Conservation (phyloP, 2,797 vertebrate genomes). For the Enteromius mattozi region DNA sequence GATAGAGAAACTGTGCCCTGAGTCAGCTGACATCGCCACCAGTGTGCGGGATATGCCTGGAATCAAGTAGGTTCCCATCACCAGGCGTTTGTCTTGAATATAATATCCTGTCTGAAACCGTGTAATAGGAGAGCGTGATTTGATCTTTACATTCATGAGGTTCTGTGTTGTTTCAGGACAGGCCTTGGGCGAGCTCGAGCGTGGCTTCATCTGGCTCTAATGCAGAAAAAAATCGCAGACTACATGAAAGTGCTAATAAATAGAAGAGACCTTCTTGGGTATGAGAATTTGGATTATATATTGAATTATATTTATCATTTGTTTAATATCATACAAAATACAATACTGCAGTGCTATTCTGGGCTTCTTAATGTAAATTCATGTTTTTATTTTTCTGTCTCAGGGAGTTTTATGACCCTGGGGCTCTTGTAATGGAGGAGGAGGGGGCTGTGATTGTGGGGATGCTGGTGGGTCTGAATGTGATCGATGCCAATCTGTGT, state of each 20-base stretch:
- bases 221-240: slow-evolving; percentile 98
- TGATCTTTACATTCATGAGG: not conserved
- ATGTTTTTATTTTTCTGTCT: not conserved
- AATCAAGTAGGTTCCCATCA: slow-evolving; percentile 84
- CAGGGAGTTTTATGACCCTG: slow-evolving; percentile 96
- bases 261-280: slow-evolving; percentile 91
- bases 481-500: slow-evolving; percentile 98
- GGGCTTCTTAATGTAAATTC: not conserved
- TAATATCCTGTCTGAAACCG: slow-evolving; percentile 6
- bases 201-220: slow-evolving; percentile 96
- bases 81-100: not conserved
- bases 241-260: slow-evolving; percentile 93
- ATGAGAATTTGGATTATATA: slow-evolving; percentile 35
- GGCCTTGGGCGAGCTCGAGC: slow-evolving; percentile 91
- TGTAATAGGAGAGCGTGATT: not conserved
- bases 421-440: slow-evolving; percentile 92
- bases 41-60: slow-evolving; percentile 96
- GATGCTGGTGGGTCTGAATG: slow-evolving; percentile 94
- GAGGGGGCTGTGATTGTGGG: slow-evolving; percentile 94
- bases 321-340: not conserved
- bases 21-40: slow-evolving; percentile 91
- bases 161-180: slow-evolving; percentile 79
- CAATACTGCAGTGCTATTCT: not conserved
- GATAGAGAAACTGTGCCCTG: slow-evolving; percentile 94
- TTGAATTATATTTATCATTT: not conserved